Evolutionary conservation across 2,797 vertebrate genomes (phyloP).

Genomic region (Syngnathus rostellatus): DNA sequence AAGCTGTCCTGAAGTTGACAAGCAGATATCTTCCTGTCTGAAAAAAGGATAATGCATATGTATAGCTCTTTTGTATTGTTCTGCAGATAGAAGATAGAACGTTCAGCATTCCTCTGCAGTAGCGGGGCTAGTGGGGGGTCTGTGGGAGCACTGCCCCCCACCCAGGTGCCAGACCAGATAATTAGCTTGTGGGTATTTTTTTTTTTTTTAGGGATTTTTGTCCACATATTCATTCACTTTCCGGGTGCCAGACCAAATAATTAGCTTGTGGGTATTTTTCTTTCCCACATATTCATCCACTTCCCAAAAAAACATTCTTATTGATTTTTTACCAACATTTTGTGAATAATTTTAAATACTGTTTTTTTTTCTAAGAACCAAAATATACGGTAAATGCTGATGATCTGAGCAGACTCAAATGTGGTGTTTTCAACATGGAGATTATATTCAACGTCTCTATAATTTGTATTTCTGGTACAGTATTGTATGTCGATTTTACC

Average conservation of each 20-base stretch:
- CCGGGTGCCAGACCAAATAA: too few species aligned
- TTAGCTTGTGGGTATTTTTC: too few species aligned
- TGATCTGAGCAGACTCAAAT: neutral
- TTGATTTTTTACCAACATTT: too few species aligned
- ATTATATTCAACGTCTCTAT: slow-evolving; percentile 20
- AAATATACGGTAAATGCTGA: neutral
- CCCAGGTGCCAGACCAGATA: too few species aligned
- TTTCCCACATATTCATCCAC: too few species aligned
- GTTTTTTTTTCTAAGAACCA: neutral
- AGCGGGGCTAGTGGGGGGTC: too few species aligned
- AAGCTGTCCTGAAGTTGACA: slow-evolving; percentile 48
- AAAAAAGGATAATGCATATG: slow-evolving; percentile 39
- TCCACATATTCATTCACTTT: too few species aligned
- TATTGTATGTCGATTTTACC: neutral
- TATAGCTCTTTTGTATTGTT: slow-evolving; percentile 50
- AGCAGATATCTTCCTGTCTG: slow-evolving; percentile 59
- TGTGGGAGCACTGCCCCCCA: too few species aligned
- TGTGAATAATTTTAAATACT: too few species aligned
- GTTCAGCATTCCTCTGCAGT: slow-evolving; percentile 12
- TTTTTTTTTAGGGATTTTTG: too few species aligned
- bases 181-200: too few species aligned
- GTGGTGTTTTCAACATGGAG: neutral
- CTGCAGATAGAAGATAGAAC: slow-evolving; percentile 35
- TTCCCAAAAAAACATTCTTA: too few species aligned
- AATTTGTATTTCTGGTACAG: slow-evolving; percentile 5